A percentile compares a stretch with the other conserved stretches of the same genome.
These are phyloP conservation scores for Mesorhabditis spiculigera DNA, from an alignment of 2,888 invertebrate species.

Conservation along the genomic window DNA sequence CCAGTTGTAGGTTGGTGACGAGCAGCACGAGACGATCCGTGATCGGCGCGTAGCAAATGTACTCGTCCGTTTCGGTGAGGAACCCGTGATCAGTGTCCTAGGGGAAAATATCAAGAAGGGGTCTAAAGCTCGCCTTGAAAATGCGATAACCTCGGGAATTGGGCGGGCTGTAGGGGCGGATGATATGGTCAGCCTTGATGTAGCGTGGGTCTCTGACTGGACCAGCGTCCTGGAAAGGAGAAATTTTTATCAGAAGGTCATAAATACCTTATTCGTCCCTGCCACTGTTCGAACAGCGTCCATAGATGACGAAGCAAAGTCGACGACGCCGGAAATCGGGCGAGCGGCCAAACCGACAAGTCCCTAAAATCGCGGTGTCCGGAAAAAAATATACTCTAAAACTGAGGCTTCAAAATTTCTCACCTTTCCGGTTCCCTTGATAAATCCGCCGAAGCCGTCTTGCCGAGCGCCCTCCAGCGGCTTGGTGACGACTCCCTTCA, in stretches of 20 bases:
- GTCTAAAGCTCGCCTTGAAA: slow-evolving; percentile 67
- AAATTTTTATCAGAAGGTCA: neutral
- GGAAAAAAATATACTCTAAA: neutral
- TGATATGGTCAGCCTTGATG: slow-evolving; percentile 77
- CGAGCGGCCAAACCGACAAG: slow-evolving; percentile 89
- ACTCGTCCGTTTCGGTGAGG: slow-evolving; percentile 77
- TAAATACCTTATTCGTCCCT: slow-evolving; percentile 23
- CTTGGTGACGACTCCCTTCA: slow-evolving; percentile 84
- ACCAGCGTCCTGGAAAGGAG: slow-evolving; percentile 22
- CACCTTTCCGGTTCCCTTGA: slow-evolving; percentile 39
- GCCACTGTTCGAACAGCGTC: slow-evolving; percentile 80
- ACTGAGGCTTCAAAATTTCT: neutral
- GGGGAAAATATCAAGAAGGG: slow-evolving; percentile 11
- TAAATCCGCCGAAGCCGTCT: slow-evolving; percentile 77
- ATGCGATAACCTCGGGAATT: slow-evolving; percentile 87
- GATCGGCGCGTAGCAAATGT: slow-evolving; percentile 70
- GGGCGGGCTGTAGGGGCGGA: slow-evolving; percentile 78
- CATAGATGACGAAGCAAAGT: slow-evolving; percentile 96
- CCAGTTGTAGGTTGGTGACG: slow-evolving; percentile 70
- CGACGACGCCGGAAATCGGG: slow-evolving; percentile 89
- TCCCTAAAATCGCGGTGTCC: slow-evolving; percentile 60
- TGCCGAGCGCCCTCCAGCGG: slow-evolving; percentile 89
- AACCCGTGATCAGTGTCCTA: slow-evolving; percentile 75
- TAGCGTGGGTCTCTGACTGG: slow-evolving; percentile 80
- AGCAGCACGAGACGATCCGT: too few relatives aligned